Base-by-base conservation (phyloP, 2,888 invertebrate genomes). In the Lamproptera curius region DNA sequence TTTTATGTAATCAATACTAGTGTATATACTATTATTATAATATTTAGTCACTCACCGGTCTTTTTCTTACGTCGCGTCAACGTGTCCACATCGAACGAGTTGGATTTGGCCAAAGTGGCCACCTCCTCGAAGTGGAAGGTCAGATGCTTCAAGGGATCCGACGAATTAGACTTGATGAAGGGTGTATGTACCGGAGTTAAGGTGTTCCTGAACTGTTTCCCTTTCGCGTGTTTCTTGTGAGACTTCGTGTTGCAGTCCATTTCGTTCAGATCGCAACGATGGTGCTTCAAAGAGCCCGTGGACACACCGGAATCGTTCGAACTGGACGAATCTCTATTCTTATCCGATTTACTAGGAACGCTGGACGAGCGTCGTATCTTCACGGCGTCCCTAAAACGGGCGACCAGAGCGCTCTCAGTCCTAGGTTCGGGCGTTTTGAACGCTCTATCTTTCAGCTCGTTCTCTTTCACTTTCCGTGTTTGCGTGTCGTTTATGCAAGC, bases 301-400 rank as follows among this genome's bases (percentile, higher is more conserved):
- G 92, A 92, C 0, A 93, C 92, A 0, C 93, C 93, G 0, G 92
- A 92, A 60, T 93, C 92, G 60, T 92, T 92, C 3, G 92, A 92
- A 62, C 92, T 92, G 0, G 92, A 92, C 0, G 92, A 92, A 58
- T 92, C 92, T 48, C 92, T 76, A 52, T 92, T 92, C 55, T 91
- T 91, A 4, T 91, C 91, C 0, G 90, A 89, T 69, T 92, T 92
- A 55, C 92, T 92, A 1, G 92, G 92, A 0, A 92, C 92, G 55
- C 92, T 92, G 0, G 92, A 91, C 0, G 92, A 92, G 28, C 92
- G 78, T 23, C 92, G 79, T 15, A 92, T 92, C 64, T 91, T 91
- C 0, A 91, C 90, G 0, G 89, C 89, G 31, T 89, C 86, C 37
- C 87, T 79, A 40, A 90, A 20, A 38, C 87, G 76, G 1, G 85